Evolutionary conservation across 1,140 invertebrate genomes (phyloP), one percentile per base, ranked within the genome.

Genomic region (Episyrphus balteatus): DNA sequence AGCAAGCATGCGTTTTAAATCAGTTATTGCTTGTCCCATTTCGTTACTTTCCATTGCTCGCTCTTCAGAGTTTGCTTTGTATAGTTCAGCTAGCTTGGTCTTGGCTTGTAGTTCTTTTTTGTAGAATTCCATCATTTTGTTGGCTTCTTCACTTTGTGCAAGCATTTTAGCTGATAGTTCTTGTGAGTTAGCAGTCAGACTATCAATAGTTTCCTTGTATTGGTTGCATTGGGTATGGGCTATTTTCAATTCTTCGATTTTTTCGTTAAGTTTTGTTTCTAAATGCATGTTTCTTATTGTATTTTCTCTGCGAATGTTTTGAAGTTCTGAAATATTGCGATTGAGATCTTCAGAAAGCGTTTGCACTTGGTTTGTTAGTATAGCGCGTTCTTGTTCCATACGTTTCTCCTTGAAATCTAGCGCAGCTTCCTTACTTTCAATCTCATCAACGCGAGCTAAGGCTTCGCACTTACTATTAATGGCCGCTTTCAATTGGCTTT

Each of bases 31-130:
- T 50, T 80, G 77, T 33, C 79, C 78, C 30, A 92, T 70, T 69
- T 91, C 86, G 45, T 81, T 76, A 13, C 80, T 77, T 70, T 90
- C 86, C n/a, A 75, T 69, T 50, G 83, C 77, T 8, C 79, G 77
- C 55, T 91, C 86, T 53, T 86, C 81, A 56, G 78, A 75, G 62
- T 85, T 81, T 38, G 75, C 78, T 73, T 91, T 90, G 57, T 92
- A 90, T 3, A 93, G 68, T 52, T 88, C 81, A 9, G 85, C 80
- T n/a, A 95, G 68, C 74, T 84, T 88, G 0, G 80, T 81, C 69
- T 92, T 90, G 1, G 87, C 81, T 53, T 82, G 75, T 12, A 94
- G 70, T 74, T 97, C 90, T 55, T 86, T 83, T 55, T 84, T 78
- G 58, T 84, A 91, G 33, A 84, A 84, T 54, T 89, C 81, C 59